Base-by-base conservation (phyloP, 1,140 invertebrate species). In the Pentalonia nigronervosa region DNA sequence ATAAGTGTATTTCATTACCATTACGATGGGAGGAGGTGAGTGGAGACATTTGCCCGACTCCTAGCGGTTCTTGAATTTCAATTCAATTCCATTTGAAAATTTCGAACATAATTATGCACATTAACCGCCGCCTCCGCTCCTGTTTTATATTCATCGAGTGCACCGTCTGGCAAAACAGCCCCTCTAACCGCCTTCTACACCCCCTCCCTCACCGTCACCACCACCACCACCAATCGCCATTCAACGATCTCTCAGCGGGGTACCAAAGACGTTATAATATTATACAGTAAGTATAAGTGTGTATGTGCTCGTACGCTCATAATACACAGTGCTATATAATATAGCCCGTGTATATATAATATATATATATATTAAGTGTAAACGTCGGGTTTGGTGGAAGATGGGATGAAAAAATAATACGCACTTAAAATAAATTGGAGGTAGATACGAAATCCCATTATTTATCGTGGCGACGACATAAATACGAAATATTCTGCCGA, bases 91-190 rank as follows among this genome's bases (percentile, higher is more conserved):
- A 92, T 92, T 92, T 83, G 30, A 48, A 92, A 92, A 92, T 81
- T 81, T 92, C n/a, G 91, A 83, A 92, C 67, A 92, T 92, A 92
- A 92, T 92, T 83, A 92, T 92, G 91, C 91, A 50, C 91, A 83
- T 92, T 92, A 92, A 25, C 45, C 76, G n/a, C 91, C 91, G n/a
- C 30, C 34, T 20, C 60, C 56, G 60, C 25, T 47, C 60, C 91
- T 92, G 91, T 92, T 92, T 92, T 92, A 92, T 92, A 92, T 92
- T 92, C 91, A 92, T 92, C 47, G 91, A 81, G n/a, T 83, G 76
- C n/a, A 23, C 76, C 91, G 91, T 83, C 67, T 92, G 67, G 91
- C 9, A n/a, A 83, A 92, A 92, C 91, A 92, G 14, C 67, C 53
- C 60, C 60, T 91, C 34, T 60, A 23, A 23, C 60, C 47, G 36